phyloP scores from a whole-genome alignment of 2,888 invertebrate species.

The Trypoxylon attenuatum region DNA sequence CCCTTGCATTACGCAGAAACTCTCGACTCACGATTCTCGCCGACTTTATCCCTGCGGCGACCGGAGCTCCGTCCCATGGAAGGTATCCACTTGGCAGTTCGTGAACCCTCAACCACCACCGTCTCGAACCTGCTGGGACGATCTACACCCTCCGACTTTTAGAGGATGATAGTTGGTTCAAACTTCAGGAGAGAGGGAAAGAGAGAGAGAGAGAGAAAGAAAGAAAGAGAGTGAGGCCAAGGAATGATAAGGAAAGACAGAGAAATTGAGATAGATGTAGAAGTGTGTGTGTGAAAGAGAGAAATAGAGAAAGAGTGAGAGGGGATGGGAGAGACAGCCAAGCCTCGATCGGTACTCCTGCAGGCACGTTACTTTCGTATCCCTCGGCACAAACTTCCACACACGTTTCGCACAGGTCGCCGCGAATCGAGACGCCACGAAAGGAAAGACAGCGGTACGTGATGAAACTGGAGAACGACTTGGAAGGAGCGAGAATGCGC shows the following conservation, averaged over 20 bases:
- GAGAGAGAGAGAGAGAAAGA: not conserved
- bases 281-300: not conserved
- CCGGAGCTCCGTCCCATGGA: not conserved
- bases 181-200: not conserved
- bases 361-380: constrained; percentile 6
- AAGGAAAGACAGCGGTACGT: no score
- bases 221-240: no score
- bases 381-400: constrained; percentile 10
- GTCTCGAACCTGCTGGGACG: no score
- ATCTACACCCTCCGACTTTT: no score
- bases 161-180: no score
- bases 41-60: not conserved
- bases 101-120: no score
- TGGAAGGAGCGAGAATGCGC: no score
- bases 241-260: not conserved
- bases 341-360: constrained; percentile 9
- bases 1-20: not conserved
- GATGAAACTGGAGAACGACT: no score
- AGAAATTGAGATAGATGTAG: no score
- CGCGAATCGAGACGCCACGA: no score
- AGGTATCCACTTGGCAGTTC: not conserved
- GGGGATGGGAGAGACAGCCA: not conserved
- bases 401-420: no score
- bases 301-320: not conserved
- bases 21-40: not conserved